phyloP scores from a whole-genome alignment of 2,888 invertebrate genomes.

The Phytoseiulus persimilis region DNA sequence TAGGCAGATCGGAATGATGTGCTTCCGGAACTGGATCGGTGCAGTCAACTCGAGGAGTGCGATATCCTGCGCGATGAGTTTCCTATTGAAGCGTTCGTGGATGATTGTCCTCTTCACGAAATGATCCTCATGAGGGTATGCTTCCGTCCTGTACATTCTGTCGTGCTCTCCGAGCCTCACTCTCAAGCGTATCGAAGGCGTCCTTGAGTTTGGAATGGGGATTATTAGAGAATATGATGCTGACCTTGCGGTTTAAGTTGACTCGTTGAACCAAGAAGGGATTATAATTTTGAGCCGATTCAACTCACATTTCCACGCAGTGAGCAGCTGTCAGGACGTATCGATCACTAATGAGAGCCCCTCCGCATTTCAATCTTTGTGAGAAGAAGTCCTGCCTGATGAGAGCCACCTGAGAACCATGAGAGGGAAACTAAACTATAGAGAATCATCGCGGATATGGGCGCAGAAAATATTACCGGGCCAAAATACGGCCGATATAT shows the following conservation, averaged over 20 bases:
- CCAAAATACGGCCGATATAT: background rate
- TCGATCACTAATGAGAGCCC: background rate
- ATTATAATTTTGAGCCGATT: too few species aligned
- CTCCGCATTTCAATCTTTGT: background rate
- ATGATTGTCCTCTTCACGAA: background rate
- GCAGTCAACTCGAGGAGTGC: background rate
- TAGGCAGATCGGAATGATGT: background rate
- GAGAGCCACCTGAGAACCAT: background rate
- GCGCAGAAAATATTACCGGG: too few species aligned
- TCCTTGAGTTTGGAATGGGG: too few species aligned
- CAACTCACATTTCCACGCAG: background rate
- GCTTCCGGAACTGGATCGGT: background rate
- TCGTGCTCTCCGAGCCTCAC: background rate
- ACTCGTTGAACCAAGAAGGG: too few species aligned
- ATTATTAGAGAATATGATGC: too few species aligned
- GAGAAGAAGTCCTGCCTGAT: background rate
- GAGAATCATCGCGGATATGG: too few species aligned
- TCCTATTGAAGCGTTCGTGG: background rate
- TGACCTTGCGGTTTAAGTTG: too few species aligned
- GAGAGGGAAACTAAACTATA: background rate
- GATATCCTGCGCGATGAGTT: background rate
- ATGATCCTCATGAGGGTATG: background rate
- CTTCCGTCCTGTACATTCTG: background rate
- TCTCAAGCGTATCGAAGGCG: too few species aligned
- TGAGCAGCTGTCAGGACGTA: background rate